Conservation (phyloP, 2,113 vertebrate genomes). For the Narcine bancroftii region DNA sequence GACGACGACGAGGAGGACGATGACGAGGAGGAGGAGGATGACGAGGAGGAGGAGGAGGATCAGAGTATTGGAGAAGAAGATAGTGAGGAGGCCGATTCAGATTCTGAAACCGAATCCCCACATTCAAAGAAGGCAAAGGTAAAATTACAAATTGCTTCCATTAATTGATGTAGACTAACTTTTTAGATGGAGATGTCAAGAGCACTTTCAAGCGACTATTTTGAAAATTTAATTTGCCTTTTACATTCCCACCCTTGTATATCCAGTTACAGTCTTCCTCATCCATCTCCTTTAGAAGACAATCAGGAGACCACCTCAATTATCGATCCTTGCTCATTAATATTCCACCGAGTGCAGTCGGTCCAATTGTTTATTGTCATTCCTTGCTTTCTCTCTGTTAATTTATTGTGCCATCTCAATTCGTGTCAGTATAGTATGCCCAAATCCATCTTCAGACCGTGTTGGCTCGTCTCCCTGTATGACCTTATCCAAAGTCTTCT, state of each 20-base stretch:
- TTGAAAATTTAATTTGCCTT: not conserved
- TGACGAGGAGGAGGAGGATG: slow-evolving; percentile 70
- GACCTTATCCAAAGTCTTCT: no score
- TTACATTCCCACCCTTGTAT: not conserved
- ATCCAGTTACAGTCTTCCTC: no score
- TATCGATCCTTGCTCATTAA: not conserved
- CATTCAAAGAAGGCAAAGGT: slow-evolving; percentile 69
- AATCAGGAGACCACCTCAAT: not conserved
- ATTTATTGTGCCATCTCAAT: no score
- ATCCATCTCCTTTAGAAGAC: not conserved
- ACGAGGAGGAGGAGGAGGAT: slow-evolving; percentile 64
- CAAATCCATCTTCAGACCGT: no score
- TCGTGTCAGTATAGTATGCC: no score
- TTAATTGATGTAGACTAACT: not conserved
- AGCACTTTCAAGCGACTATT: not conserved
- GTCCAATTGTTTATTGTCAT: not conserved
- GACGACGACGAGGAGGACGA: slow-evolving; percentile 71
- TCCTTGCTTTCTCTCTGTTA: no score
- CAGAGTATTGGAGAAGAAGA: slow-evolving; percentile 75
- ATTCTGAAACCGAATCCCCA: slow-evolving; percentile 67
- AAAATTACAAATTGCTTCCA: slow-evolving; percentile 32
- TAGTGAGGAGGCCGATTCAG: slow-evolving; percentile 75
- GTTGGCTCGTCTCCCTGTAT: no score
- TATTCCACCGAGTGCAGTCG: not conserved
- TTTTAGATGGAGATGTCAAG: not conserved